phyloP scores from a whole-genome alignment of 1,140 invertebrate species.

The Himalopsyche phryganea region DNA sequence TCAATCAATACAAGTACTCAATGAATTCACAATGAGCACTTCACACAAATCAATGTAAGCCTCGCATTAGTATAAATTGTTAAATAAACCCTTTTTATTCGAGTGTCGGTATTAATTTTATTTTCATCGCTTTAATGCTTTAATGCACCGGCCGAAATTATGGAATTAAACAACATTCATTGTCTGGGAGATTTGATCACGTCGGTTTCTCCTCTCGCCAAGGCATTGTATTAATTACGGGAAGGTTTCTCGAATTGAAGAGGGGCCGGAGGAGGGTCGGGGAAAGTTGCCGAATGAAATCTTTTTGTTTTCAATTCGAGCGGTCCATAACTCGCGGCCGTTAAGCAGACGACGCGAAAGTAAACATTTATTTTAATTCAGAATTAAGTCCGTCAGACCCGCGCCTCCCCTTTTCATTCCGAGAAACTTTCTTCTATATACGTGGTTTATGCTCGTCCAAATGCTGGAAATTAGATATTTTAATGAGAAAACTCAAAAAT shows the following conservation, averaged over 20 bases:
- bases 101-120: no score
- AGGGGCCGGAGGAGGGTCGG: neutral
- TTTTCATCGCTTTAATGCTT: neutral
- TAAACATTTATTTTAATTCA: conserved; percentile 35
- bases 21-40: no score
- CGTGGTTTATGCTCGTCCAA: no score
- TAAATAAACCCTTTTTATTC: no score
- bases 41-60: no score
- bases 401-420: no score
- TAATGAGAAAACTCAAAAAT: no score
- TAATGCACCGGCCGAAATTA: conserved; percentile 8
- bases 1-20: no score
- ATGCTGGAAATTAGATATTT: no score
- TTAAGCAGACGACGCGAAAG: conserved; percentile 27
- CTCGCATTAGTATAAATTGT: no score
- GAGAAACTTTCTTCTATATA: no score
- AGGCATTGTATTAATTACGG: conserved; percentile 30
- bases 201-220: neutral
- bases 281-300: conserved; percentile 32
- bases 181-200: neutral
- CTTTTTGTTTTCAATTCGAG: conserved; percentile 32
- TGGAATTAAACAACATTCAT: conserved; percentile 27
- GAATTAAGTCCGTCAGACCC: conserved; percentile 29
- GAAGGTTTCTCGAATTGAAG: no score
- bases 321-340: conserved; percentile 14